Percentiles rank a stretch among this genome's conserved stretches.
These are phyloP conservation scores for Neoaliturus tenellus DNA, from an alignment of 2,888 invertebrate species.

Conservation along the genomic window DNA sequence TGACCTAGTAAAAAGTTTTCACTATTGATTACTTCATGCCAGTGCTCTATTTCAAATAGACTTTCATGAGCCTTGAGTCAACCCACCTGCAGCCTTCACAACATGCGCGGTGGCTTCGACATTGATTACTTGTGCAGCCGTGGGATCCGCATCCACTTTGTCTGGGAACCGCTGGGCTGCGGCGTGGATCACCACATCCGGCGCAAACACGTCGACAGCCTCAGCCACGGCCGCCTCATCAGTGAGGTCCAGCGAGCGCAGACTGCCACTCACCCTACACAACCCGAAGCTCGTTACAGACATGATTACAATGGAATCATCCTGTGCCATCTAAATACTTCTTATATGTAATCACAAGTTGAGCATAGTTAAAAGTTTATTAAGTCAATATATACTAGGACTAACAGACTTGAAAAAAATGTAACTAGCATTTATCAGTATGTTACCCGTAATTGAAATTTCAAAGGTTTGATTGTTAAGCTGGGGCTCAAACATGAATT, in stretches of 20 bases:
- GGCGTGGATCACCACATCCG: slow-evolving; percentile 72
- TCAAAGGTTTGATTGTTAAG: too few species aligned
- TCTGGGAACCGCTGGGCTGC: slow-evolving; percentile 74
- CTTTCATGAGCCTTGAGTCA: neutral
- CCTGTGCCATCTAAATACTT: neutral
- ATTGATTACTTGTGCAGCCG: slow-evolving; percentile 71
- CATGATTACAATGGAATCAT: too few species aligned
- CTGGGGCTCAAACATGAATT: too few species aligned
- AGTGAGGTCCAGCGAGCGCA: slow-evolving; percentile 71
- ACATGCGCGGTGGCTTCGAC: slow-evolving; percentile 71
- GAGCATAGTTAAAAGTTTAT: neutral
- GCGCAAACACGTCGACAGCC: slow-evolving; percentile 70
- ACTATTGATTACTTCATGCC: neutral
- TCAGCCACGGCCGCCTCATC: slow-evolving; percentile 69
- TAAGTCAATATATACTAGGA: neutral
- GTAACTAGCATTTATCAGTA: too few species aligned
- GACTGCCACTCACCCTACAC: slow-evolving; percentile 68
- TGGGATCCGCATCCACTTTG: slow-evolving; percentile 72
- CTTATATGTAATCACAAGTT: neutral
- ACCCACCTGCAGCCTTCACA: slow-evolving; percentile 67
- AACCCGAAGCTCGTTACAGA: too few species aligned
- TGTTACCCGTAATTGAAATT: too few species aligned
- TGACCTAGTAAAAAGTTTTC: neutral
- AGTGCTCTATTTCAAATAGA: neutral
- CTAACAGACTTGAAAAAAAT: too few species aligned